phyloP scores from a whole-genome alignment of 2,797 vertebrate genomes.

The Poecile montanus region DNA sequence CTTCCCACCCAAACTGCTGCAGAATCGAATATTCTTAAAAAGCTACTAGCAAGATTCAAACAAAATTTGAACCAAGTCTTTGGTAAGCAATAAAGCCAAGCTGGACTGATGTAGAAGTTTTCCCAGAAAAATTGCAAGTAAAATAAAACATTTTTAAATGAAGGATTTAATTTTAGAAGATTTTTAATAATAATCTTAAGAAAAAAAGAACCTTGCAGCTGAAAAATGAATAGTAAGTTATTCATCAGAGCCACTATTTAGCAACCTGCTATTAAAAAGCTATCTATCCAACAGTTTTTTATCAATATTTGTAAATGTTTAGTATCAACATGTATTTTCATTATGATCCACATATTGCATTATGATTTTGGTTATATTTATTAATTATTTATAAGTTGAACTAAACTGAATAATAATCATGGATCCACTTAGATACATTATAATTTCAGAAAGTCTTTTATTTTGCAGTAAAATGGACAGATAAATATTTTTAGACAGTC shows the following conservation, averaged over 20 bases:
- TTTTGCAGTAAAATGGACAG: not conserved
- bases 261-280: not conserved
- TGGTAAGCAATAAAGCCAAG: fast-evolving
- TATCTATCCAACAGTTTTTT: not conserved
- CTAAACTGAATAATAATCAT: not conserved
- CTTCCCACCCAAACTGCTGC: not conserved
- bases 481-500: not conserved
- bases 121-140: not conserved
- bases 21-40: not conserved
- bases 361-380: not conserved
- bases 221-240: not conserved
- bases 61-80: not conserved
- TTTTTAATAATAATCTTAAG: not conserved
- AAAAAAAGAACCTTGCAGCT: not conserved
- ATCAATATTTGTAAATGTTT: not conserved
- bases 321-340: not conserved
- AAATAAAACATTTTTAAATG: not conserved
- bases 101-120: not conserved
- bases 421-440: not conserved
- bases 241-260: not conserved
- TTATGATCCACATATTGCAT: not conserved
- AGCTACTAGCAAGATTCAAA: not conserved
- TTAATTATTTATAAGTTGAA: not conserved
- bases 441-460: not conserved
- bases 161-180: not conserved